A percentile compares a stretch with the other conserved stretches of the same genome.
Evolutionary conservation across 2,113 vertebrate species (phyloP).

Genomic region (Phrynocephalus versicolor): DNA sequence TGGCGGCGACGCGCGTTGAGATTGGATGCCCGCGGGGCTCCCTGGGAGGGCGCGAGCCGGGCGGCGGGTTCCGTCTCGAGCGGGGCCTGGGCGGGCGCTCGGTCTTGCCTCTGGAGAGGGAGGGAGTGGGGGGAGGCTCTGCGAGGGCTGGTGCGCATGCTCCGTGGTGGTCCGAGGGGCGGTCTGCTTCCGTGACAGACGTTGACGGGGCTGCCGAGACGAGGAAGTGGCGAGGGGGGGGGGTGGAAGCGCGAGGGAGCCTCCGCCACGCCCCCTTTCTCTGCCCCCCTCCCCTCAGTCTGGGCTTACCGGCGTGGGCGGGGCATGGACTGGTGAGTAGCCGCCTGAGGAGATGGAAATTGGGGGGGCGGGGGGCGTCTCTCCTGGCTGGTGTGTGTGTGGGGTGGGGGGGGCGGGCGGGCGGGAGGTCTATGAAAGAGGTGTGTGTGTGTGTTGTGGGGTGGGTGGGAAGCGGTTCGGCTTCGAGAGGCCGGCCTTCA

Average conservation of each 20-base stretch:
- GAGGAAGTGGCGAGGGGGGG: too few relatives aligned
- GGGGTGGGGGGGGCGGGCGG: background rate
- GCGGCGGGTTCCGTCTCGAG: background rate
- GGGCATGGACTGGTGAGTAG: slow-evolving; percentile 37
- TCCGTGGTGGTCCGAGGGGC: slow-evolving; percentile 41
- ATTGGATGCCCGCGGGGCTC: background rate
- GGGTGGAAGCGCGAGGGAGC: background rate
- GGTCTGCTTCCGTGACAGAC: slow-evolving; percentile 2
- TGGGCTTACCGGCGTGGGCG: slow-evolving; percentile 5
- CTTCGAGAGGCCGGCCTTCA: background rate
- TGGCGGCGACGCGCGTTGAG: background rate
- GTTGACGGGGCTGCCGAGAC: slow-evolving; percentile 1
- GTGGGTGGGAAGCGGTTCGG: background rate
- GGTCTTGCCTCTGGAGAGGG: background rate
- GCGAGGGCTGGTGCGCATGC: slow-evolving; percentile 53
- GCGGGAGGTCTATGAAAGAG: too few relatives aligned
- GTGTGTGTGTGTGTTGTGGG: too few relatives aligned
- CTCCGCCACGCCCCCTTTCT: background rate
- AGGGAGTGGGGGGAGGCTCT: slow-evolving; percentile 25
- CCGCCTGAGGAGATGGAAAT: background rate
- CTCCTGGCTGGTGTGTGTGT: background rate
- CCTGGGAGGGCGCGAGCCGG: background rate
- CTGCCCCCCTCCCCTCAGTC: background rate
- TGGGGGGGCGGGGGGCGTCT: too few relatives aligned
- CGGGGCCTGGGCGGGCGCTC: background rate